Evolutionary conservation across 2,797 vertebrate genomes (phyloP).

Genomic region (Basileuterus tristriatus): DNA sequence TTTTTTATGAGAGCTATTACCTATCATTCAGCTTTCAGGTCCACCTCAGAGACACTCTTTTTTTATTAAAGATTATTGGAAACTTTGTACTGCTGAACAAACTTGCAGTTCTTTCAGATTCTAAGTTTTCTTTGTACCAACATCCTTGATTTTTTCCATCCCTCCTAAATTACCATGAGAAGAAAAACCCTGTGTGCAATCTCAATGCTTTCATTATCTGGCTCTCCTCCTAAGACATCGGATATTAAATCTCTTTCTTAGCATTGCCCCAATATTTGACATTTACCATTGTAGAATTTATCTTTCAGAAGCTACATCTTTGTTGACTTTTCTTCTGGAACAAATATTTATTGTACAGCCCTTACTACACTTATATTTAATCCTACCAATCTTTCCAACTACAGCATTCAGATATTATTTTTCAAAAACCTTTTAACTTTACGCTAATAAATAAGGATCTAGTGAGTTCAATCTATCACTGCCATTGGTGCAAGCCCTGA

Average conservation of each 20-base stretch:
- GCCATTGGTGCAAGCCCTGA: not conserved
- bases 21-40: not conserved
- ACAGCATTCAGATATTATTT: constrained; percentile 38
- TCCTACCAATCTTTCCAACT: not conserved
- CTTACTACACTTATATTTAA: not conserved
- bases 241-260: constrained; percentile 53
- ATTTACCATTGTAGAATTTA: constrained; percentile 31
- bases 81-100: not conserved
- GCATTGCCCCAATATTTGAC: constrained; percentile 27
- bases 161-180: not conserved
- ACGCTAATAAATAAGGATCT: not conserved
- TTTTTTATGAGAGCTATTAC: not conserved
- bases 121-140: not conserved
- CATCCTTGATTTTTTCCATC: not conserved
- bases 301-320: constrained; percentile 38
- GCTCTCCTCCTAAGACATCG: not conserved
- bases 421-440: not conserved
- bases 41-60: not conserved
- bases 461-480: not conserved
- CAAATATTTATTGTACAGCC: constrained; percentile 20
- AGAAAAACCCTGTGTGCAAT: not conserved
- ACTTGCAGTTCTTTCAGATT: not conserved
- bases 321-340: constrained; percentile 16
- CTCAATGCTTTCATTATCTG: constrained; percentile 3
- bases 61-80: not conserved